These are phyloP conservation scores for Hippocampus barbouri DNA, from an alignment of 2,113 vertebrate genomes.

Conservation along the genomic window DNA sequence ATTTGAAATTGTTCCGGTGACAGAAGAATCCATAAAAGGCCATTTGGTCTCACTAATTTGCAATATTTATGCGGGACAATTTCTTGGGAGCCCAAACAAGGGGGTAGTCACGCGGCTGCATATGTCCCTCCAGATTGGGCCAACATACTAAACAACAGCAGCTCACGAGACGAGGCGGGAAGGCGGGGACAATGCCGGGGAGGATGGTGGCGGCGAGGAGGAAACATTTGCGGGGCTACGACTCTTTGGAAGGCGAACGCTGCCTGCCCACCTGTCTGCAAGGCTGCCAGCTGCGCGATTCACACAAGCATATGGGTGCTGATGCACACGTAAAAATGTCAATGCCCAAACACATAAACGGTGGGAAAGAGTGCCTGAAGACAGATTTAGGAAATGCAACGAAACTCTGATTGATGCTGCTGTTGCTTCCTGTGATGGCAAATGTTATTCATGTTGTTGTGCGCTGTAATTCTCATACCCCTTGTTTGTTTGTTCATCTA, in stretches of 20 bases:
- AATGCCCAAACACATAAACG: constrained; percentile 25
- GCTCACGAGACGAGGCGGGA: constrained; percentile 55
- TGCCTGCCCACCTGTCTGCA: constrained; percentile 70
- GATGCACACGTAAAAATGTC: constrained; percentile 33
- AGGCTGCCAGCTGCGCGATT: constrained; percentile 63
- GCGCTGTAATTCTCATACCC: too few species aligned
- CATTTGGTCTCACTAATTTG: constrained; percentile 66
- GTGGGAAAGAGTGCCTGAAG: constrained; percentile 6
- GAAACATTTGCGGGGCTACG: constrained; percentile 64
- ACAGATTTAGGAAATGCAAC: constrained; percentile 23
- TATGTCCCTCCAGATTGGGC: constrained; percentile 70
- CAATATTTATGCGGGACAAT: constrained; percentile 64
- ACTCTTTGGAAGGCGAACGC: constrained; percentile 65
- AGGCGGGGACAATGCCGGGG: constrained; percentile 21
- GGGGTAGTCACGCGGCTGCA: constrained; percentile 38
- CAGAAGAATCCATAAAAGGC: constrained; percentile 69
- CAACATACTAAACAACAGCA: constrained; percentile 46
- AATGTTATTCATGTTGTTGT: neutral
- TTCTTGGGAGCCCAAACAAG: constrained; percentile 52
- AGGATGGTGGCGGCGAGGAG: constrained; percentile 14
- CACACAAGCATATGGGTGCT: constrained; percentile 29
- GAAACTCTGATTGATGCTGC: constrained; percentile 6
- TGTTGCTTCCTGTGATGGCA: neutral
- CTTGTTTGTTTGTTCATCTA: neutral
- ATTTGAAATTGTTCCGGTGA: constrained; percentile 48